phyloP scores from a whole-genome alignment of 2,888 invertebrate genomes.

The Sarcophaga rosellei region DNA sequence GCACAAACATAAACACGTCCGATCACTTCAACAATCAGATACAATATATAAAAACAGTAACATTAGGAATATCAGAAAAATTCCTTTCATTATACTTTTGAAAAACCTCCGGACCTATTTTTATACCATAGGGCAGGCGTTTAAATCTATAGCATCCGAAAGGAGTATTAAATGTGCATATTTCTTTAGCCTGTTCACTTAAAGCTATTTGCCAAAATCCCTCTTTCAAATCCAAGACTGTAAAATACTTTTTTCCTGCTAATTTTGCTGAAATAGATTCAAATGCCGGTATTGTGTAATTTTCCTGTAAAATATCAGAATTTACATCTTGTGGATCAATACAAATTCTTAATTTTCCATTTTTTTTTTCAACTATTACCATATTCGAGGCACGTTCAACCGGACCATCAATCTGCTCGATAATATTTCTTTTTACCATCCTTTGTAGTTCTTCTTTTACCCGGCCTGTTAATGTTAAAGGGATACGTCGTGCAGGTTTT shows the following conservation, averaged over 20 bases:
- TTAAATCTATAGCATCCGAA: conserved; percentile 71
- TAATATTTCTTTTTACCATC: conserved; percentile 55
- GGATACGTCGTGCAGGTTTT: conserved; percentile 59
- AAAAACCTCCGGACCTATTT: neutral
- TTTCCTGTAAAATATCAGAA: conserved; percentile 56
- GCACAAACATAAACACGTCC: no score
- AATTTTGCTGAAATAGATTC: conserved; percentile 68
- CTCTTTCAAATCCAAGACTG: no score
- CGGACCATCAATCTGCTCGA: conserved; percentile 58
- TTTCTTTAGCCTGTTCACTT: conserved; percentile 46
- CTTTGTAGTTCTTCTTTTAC: conserved; percentile 50
- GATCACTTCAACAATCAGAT: no score
- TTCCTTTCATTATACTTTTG: conserved; percentile 72
- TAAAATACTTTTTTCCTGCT: conserved; percentile 31
- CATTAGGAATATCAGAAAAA: conserved; percentile 66
- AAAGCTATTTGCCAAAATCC: conserved; percentile 34
- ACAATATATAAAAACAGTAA: conserved; percentile 12
- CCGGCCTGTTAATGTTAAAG: conserved; percentile 48
- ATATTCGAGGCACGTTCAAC: conserved; percentile 39
- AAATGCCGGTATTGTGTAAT: conserved; percentile 27
- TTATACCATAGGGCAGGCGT: conserved; percentile 69
- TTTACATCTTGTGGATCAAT: conserved; percentile 65
- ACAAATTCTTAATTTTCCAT: conserved; percentile 61
- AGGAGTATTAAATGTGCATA: conserved; percentile 62
- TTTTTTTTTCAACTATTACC: conserved; percentile 57